A percentile compares a stretch with the other conserved stretches of the same genome.
Conservation (phyloP, 2,888 invertebrate species). For the Dryobotodes eremita region DNA sequence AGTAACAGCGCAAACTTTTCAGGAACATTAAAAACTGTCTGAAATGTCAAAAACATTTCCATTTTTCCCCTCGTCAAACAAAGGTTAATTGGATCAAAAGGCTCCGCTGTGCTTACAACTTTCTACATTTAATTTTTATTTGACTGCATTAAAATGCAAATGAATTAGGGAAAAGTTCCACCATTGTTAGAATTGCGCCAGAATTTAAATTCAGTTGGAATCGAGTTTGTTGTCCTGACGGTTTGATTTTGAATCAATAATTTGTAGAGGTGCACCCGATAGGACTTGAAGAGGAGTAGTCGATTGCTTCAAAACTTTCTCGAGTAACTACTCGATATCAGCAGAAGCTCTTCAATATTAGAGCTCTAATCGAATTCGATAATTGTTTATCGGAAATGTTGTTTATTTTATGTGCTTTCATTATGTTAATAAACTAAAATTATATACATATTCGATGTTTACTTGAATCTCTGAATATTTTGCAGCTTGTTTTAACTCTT, state of each 20-base stretch:
- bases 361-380: constrained; percentile 30
- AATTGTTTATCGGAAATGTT: neutral
- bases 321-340: constrained; percentile 40
- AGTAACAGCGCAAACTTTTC: constrained; percentile 19
- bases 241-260: constrained; percentile 55
- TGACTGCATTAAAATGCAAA: constrained; percentile 68
- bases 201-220: constrained; percentile 52
- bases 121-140: constrained; percentile 50
- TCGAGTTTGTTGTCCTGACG: constrained; percentile 37
- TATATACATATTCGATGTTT: neutral
- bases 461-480: neutral
- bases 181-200: constrained; percentile 49
- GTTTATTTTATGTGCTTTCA: neutral
- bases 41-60: constrained; percentile 31
- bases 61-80: constrained; percentile 42
- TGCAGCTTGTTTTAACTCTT: neutral
- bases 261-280: constrained; percentile 44
- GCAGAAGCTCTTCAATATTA: constrained; percentile 20
- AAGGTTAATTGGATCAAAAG: constrained; percentile 49
- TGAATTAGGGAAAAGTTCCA: constrained; percentile 57
- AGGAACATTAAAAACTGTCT: constrained; percentile 30
- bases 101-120: constrained; percentile 54
- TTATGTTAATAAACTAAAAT: neutral
- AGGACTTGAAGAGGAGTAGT: constrained; percentile 21
- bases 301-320: constrained; percentile 50